Conservation (phyloP, 2,888 invertebrate genomes). For the Spisula solida region DNA sequence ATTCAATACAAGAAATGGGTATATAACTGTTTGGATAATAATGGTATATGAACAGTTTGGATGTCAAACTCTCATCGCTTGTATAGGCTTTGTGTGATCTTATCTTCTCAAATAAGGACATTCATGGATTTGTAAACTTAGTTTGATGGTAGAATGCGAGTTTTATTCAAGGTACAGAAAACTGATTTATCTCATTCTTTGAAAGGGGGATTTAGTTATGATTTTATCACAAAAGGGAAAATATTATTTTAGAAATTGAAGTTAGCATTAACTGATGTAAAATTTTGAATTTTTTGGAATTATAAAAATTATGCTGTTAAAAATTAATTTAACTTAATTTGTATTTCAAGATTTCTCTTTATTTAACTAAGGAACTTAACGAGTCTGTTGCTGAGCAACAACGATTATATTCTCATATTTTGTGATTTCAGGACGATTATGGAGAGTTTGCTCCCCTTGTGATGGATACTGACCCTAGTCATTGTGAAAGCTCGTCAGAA, state of each 20-base stretch:
- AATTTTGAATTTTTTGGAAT: background rate
- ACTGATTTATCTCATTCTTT: constrained; percentile 35
- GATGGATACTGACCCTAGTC: constrained; percentile 69
- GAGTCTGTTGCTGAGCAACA: no score
- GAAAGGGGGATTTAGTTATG: constrained; percentile 26
- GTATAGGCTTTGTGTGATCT: constrained; percentile 42
- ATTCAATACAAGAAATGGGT: constrained; percentile 6
- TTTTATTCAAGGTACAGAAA: constrained; percentile 53
- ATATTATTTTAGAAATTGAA: constrained; percentile 8
- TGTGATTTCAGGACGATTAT: constrained; percentile 70
- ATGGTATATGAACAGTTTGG: constrained; percentile 18
- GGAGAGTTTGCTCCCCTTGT: constrained; percentile 76
- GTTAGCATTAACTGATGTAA: background rate
- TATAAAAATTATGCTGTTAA: background rate
- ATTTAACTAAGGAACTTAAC: no score
- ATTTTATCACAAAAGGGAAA: constrained; percentile 16
- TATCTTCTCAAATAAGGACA: constrained; percentile 46
- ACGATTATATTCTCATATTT: background rate
- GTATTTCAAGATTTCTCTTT: no score
- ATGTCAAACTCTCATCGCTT: constrained; percentile 27
- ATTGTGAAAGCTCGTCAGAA: constrained; percentile 26
- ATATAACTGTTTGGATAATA: constrained; percentile 21
- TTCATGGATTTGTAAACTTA: constrained; percentile 39
- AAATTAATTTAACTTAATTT: no score
- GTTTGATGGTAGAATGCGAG: constrained; percentile 47